Evolutionary conservation across 2,113 vertebrate genomes (phyloP), one percentile per base, ranked within the genome.

Genomic region (Crocuta crocuta): DNA sequence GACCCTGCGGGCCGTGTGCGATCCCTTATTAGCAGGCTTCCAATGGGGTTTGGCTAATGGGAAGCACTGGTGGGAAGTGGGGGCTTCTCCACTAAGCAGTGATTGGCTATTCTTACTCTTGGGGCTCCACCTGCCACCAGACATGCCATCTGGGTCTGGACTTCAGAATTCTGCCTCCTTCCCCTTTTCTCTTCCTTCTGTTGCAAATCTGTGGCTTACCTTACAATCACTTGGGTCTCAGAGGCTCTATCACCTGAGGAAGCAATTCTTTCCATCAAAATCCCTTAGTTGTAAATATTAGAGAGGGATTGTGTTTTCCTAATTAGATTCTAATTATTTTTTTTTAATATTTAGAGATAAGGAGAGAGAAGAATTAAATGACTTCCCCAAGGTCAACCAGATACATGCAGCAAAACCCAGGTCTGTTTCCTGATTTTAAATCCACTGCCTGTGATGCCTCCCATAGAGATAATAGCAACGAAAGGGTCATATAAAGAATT

Each of bases 261-360:
- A 91, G 24, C 13, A 94, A 28, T 45, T 23, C 28, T 71, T 93
- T 45, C 13, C 19, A 12, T 91, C 55, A 55, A 81, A 39, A 70
- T 66, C 50, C 26, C 55, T 92, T n/a, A 4, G 31, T 50, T 70
- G 16, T 45, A 83, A 92, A 89, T 53, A 71, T 50, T 81, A 71
- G 70, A 89, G 80, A 48, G 15, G 12, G 35, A 85, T 78, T 92
- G 31, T 65, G 28, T 81, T 89, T 96, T 97, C 45, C 71, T 89
- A 89, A 74, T 81, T 84, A 87, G 74, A 86, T 81, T 53, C 55
- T 80, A 79, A 63, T 33, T n/a, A 45, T 13, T 74, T 10, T 55
- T 55, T 63, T 76, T 55, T 81, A 85, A 53, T 35, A 31, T 84
- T 94, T 68, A 65, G 76, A 76, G 78, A 94, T 93, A 92, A 66